These are phyloP conservation scores for Heteromurus nitidus DNA, from an alignment of 2,888 invertebrate genomes.

Conservation along the genomic window DNA sequence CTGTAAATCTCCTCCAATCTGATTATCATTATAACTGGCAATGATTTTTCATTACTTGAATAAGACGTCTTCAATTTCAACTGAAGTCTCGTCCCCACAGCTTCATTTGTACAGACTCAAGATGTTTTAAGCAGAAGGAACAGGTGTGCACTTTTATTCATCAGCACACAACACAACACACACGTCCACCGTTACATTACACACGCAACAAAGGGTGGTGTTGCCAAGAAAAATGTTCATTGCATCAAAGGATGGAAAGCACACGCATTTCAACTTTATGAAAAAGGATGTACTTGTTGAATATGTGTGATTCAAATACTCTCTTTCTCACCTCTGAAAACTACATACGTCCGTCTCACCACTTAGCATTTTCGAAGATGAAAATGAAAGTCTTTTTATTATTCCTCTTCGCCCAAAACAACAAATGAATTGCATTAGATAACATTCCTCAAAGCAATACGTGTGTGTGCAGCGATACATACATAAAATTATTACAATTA, in stretches of 20 bases:
- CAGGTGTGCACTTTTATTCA: background rate
- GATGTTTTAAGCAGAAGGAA: background rate
- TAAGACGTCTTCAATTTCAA: background rate
- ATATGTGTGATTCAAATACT: background rate
- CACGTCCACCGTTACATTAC: background rate
- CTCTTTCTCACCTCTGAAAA: background rate
- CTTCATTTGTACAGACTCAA: background rate
- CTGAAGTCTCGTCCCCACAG: background rate
- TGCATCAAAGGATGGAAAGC: conserved; percentile 4
- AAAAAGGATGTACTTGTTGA: no score
- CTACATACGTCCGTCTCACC: background rate
- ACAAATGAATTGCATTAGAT: conserved; percentile 34
- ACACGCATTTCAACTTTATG: background rate
- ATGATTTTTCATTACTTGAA: background rate
- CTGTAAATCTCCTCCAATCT: no score
- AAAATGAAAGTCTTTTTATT: conserved; percentile 45
- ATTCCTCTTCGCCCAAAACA: background rate
- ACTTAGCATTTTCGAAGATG: conserved; percentile 19
- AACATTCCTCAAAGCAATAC: conserved; percentile 19
- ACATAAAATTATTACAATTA: no score
- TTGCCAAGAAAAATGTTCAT: conserved; percentile 9
- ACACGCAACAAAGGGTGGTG: background rate
- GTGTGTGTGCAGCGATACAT: no score
- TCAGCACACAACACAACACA: background rate
- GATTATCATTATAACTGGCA: background rate